These are phyloP conservation scores for Drosophila dunni DNA, from an alignment of 1,140 invertebrate genomes.

Conservation along the genomic window DNA sequence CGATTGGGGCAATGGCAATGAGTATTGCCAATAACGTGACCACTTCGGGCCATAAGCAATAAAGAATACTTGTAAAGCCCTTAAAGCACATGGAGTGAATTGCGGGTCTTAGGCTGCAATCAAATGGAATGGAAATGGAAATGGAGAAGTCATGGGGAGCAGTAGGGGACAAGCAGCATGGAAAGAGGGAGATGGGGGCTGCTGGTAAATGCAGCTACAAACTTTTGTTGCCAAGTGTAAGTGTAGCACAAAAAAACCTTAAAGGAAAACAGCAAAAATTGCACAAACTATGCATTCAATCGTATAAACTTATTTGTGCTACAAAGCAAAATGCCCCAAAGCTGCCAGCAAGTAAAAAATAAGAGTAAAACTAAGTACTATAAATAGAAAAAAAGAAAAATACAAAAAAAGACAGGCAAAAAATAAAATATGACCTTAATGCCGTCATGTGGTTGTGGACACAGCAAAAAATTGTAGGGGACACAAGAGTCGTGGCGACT, in stretches of 20 bases:
- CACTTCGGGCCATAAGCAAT: conserved; percentile 63
- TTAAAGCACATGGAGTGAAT: conserved; percentile 46
- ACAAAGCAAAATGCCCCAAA: conserved; percentile 35
- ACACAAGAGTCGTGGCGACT: background rate
- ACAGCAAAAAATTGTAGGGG: too few species aligned
- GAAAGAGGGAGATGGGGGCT: background rate
- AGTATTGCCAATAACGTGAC: conserved; percentile 56
- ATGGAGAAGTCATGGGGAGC: background rate
- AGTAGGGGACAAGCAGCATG: too few species aligned
- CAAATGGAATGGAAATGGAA: conserved; percentile 46
- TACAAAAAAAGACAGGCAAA: conserved; percentile 3
- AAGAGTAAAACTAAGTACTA: too few species aligned
- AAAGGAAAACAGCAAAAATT: background rate
- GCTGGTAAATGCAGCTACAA: background rate
- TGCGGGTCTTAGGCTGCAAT: conserved; percentile 56
- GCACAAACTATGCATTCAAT: background rate
- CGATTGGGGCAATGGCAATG: background rate
- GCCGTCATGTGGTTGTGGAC: conserved; percentile 16
- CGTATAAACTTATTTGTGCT: conserved; percentile 26
- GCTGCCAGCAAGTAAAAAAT: conserved; percentile 21
- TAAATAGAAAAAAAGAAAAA: conserved; percentile 39
- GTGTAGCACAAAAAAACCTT: background rate
- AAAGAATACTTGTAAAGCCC: conserved; percentile 52
- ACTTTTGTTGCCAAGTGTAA: background rate
- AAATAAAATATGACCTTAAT: conserved; percentile 12